These are phyloP conservation scores for Oeneis ivallda DNA, from an alignment of 2,888 invertebrate species.

Conservation along the genomic window DNA sequence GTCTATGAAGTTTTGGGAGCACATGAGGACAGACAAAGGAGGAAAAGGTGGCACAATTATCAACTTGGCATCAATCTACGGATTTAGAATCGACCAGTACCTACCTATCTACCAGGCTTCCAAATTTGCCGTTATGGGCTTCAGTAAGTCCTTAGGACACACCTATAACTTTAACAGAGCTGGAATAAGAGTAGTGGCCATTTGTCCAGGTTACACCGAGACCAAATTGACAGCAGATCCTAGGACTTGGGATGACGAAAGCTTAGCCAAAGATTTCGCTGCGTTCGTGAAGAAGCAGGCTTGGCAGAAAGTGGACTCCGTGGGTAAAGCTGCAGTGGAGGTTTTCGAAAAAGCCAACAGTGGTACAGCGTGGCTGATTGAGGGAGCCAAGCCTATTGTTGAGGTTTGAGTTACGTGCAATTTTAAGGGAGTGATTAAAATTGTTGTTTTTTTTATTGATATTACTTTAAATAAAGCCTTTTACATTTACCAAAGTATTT, in stretches of 20 bases:
- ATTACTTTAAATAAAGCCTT: too few relatives aligned
- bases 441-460: not conserved
- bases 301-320: constrained; percentile 56
- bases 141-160: constrained; percentile 74
- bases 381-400: constrained; percentile 58
- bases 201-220: constrained; percentile 79
- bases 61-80: constrained; percentile 84
- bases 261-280: constrained; percentile 41
- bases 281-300: constrained; percentile 41
- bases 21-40: constrained; percentile 80
- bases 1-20: constrained; percentile 79
- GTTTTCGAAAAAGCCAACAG: constrained; percentile 49
- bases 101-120: constrained; percentile 83
- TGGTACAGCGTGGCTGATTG: constrained; percentile 78
- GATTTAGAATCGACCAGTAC: constrained; percentile 72
- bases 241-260: constrained; percentile 38
- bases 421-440: not conserved
- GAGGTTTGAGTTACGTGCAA: constrained; percentile 24
- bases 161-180: constrained; percentile 65
- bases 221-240: constrained; percentile 50
- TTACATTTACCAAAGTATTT: too few relatives aligned
- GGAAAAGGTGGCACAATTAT: constrained; percentile 84
- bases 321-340: constrained; percentile 52
- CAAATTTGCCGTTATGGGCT: constrained; percentile 76
- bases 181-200: constrained; percentile 76